Evolutionary conservation across 2,888 invertebrate genomes (phyloP).

Genomic region (Lapara coniferarum): DNA sequence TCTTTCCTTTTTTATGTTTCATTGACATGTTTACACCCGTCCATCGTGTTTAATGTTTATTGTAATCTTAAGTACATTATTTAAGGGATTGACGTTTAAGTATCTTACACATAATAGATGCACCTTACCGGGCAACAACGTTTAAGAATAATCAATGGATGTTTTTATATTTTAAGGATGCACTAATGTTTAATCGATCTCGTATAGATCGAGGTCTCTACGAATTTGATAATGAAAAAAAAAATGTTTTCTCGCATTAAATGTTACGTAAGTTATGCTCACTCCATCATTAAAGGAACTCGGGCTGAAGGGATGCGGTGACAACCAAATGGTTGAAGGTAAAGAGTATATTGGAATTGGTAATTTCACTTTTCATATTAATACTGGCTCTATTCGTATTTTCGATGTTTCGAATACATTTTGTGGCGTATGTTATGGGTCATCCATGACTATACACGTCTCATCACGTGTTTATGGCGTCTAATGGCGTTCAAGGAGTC

Average conservation of each 20-base stretch:
- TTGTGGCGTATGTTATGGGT: not conserved
- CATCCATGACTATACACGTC: not conserved
- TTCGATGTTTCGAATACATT: conserved; percentile 26
- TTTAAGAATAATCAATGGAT: conserved; percentile 68
- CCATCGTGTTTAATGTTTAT: conserved; percentile 81
- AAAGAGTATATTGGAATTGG: not conserved
- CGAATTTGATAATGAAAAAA: conserved; percentile 72
- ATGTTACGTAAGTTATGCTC: conserved; percentile 70
- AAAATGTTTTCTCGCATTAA: conserved; percentile 67
- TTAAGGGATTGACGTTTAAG: conserved; percentile 78
- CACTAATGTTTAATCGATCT: conserved; percentile 60
- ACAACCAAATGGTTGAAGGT: conserved; percentile 10
- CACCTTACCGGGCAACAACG: conserved; percentile 72
- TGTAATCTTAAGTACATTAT: conserved; percentile 76
- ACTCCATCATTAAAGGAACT: conserved; percentile 61
- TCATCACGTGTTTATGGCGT: not conserved
- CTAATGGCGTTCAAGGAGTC: conserved; percentile 64
- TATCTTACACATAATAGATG: conserved; percentile 72
- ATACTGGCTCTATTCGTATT: conserved; percentile 34
- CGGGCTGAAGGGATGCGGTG: conserved; percentile 38
- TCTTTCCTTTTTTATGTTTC: conserved; percentile 54
- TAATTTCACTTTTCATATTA: conserved; percentile 27
- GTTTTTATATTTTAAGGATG: conserved; percentile 74
- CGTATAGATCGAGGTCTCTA: conserved; percentile 56
- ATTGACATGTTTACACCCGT: conserved; percentile 82